Evolutionary conservation across 1,140 invertebrate species (phyloP), one percentile per base, ranked within the genome.

Genomic region (Meloidogyne exigua): DNA sequence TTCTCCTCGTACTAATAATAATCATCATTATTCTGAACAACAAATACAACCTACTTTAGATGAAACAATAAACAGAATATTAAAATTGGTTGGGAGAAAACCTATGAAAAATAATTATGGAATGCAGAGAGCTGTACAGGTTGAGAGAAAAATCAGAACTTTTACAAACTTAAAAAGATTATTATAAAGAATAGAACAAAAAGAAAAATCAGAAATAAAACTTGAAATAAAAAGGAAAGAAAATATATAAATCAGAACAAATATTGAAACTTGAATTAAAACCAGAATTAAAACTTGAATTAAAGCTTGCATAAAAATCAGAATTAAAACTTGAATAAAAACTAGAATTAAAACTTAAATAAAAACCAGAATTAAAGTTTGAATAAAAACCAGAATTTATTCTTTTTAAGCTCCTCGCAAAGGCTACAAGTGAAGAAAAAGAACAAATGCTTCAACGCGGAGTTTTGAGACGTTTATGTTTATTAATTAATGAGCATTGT

Each of bases 91-190:
- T 36, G 68, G 64, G 1, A 44, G 39, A 36, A 49, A 77, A 12
- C 69, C 85, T 4, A 68, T 66, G 26, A 66, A 75, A 77, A 75
- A 80, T 36, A 83, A 82, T 12, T 76, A 78, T 13, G 62, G 81
- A 65, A 79, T 86, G 78, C 66, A 73, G 7, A 74, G 81, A 64
- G 83, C 84, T 49, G 66, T 85, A 5, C 76, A 78, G 62, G 78
- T 85, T 26, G 3, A 7, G 3, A 83, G 75, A n/a, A 63, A 68
- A 82, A 85, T 65, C 49, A 57, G 69, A 72, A 26, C n/a, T 28
- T 21, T n/a, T 66, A 23, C 10, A 39, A 39, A 39, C 36, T 39
- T 39, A 39, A 39, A 9, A 4, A 39, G 36, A 7, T 32, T 32
- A 39, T 39, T 39, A 39, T 7, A 39, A 7, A 39, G 9, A 39